Base-by-base conservation (phyloP, 2,888 invertebrate genomes). In the Agrilus mali region DNA sequence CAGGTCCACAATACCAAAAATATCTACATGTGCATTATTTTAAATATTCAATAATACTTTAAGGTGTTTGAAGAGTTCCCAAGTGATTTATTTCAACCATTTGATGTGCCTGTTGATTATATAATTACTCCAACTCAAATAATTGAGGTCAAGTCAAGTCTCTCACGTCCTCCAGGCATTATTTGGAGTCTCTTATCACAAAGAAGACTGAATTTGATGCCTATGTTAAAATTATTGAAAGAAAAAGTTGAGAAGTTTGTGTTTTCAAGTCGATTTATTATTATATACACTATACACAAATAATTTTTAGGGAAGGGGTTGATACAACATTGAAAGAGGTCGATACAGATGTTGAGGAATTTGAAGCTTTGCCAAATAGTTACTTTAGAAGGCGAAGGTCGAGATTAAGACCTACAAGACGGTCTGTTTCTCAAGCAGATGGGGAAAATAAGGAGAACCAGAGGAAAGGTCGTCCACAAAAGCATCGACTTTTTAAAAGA, bases 41-140 rank as follows among this genome's bases (percentile, higher is more conserved):
- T 12, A 7, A 42, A 40, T 7, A 32, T 35, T 2, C 14, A 35
- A 15, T 14, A 16, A 45, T 40, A 47, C 45, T 61, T 60, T 7
- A 61, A 80, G 78, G 79, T 82, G 51, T 77, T 81, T 54, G 82
- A 87, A 52, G 75, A 77, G 42, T 69, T 90, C 51, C 86, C 89
- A 4, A 70, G 74, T 4, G 73, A 80, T 44, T 64, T 90, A 58
- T 86, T 90, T 58, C 76, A 82, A 53, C 76, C 78, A 22, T 81
- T 87, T 57, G 90, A 92, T 66, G 77, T 88, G 16, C 86, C 87
- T 40, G 81, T 90, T 40, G 90, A 92, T 64, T 76, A 85, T 54
- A 90, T 92, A 59, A 73, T 89, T 53, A 90, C 90, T 7, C 89
- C 89, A 27, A 85, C 83, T 10, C 78, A 83, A 69, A 80, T 86